These are phyloP conservation scores for Ichneumoninae sp. DNA, from an alignment of 2,888 invertebrate species.

Conservation along the genomic window DNA sequence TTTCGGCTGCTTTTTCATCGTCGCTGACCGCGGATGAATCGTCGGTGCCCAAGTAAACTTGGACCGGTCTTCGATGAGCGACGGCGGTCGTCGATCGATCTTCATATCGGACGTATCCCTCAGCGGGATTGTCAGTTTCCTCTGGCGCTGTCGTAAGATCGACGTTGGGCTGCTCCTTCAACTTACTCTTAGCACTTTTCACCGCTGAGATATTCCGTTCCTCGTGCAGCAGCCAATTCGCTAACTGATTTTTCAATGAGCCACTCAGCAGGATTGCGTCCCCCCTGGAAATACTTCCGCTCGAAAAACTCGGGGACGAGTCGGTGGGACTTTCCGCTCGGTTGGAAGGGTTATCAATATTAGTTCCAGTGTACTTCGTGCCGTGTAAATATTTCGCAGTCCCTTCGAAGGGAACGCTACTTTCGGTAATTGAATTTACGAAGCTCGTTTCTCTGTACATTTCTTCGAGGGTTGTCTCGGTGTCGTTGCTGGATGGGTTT, in stretches of 20 bases:
- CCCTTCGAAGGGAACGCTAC: constrained; percentile 9
- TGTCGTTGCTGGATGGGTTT: neutral
- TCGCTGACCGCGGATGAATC: constrained; percentile 1
- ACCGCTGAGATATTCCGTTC: constrained; percentile 25
- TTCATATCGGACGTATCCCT: constrained; percentile 41
- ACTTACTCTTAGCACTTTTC: constrained; percentile 16
- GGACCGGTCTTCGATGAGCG: constrained; percentile 25
- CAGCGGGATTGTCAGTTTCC: constrained; percentile 5
- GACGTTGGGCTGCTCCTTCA: constrained; percentile 9
- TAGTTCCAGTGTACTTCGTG: constrained; percentile 24
- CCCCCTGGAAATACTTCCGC: constrained; percentile 46
- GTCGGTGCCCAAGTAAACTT: constrained; percentile 37
- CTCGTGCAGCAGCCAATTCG: constrained; percentile 58
- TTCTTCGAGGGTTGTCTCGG: neutral
- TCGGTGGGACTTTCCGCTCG: constrained; percentile 42
- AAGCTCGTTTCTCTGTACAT: neutral
- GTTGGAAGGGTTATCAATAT: constrained; percentile 34
- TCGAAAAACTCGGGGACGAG: constrained; percentile 56
- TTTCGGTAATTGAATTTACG: constrained; percentile 14
- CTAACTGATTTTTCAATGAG: constrained; percentile 62
- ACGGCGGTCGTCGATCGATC: constrained; percentile 45
- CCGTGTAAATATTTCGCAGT: constrained; percentile 21
- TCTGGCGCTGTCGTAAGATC: neutral
- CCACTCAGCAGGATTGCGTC: constrained; percentile 60
- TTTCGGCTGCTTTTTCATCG: constrained; percentile 2